Base-by-base conservation (phyloP, 1,140 invertebrate species). In the Globodera rostochiensis region DNA sequence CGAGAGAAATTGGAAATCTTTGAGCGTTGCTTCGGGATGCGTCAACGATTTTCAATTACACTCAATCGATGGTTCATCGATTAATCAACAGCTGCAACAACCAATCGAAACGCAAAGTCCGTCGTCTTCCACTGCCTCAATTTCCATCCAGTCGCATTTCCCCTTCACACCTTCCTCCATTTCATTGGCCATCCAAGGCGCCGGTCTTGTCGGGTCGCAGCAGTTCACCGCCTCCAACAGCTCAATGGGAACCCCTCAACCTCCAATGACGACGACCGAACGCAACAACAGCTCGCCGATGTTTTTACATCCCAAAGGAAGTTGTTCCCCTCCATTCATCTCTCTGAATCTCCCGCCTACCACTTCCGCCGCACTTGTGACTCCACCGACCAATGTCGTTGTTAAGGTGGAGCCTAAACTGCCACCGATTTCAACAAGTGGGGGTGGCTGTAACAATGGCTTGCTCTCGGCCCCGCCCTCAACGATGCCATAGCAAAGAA, bases 341-440 rank as follows among this genome's bases (percentile, higher is more conserved):
- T 78, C 77, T 15, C 64, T 78, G n/a, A 78, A 78, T 21, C 66
- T 78, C 13, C 77, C 77, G 9, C 77, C 77, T 25, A 70, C 66
- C 64, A 78, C 77, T 15, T 66, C 46, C 9, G 66, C 64, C 70
- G 69, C 64, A 25, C 47, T 25, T 36, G 64, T 77, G 21, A 50
- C 76, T 13, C 77, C 77, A 0, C 77, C 77, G 49, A 78, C 57
- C 47, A 78, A 78, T 47, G 77, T 78, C 45, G 64, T 78, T n/a
- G 77, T 78, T 13, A 78, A 78, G 70, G 77, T 78, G n/a, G 77
- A 78, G 50, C 66, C 64, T 25, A 78, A 78, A 69, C 15, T 69
- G 69, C 76, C 64, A 46, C 4, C 46, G 46, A 50, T 7, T 53
- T 9, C 50, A 64, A 64, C 13, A 64, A 64, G 11, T 19, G 57